A percentile compares a stretch with the other conserved stretches of the same genome.
Conservation (phyloP, 1,140 invertebrate species). For the Parasteatoda tepidariorum region DNA sequence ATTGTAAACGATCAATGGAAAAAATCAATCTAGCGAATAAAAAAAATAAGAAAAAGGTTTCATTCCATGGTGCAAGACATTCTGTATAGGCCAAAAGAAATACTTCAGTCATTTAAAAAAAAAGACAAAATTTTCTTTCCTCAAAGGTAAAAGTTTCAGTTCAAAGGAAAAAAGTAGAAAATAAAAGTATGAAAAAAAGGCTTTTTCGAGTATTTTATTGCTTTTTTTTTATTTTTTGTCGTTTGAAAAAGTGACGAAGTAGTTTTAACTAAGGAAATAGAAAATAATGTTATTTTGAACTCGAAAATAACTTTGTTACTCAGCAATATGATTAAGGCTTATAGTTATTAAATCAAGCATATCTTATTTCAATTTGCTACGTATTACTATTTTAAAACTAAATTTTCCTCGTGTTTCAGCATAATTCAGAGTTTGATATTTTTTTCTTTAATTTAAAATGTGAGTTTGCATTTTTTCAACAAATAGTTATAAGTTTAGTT, state of each 20-base stretch:
- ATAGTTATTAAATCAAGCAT: no score
- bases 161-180: neutral
- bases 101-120: conserved; percentile 32
- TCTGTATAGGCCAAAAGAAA: conserved; percentile 36
- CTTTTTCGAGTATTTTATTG: neutral
- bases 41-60: conserved; percentile 23
- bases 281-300: no score
- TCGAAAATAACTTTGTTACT: no score
- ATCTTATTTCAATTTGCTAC: no score
- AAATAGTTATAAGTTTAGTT: no score
- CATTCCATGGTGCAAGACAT: conserved; percentile 34
- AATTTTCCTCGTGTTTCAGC: no score
- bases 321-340: no score
- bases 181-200: neutral
- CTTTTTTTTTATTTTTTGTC: neutral
- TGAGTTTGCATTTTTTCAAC: no score
- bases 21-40: conserved; percentile 48
- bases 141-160: conserved; percentile 44
- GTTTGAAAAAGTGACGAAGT: neutral
- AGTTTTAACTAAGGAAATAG: neutral
- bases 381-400: no score
- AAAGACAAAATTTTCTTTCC: conserved; percentile 11
- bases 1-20: conserved; percentile 52
- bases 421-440: no score
- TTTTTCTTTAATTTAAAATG: no score